Evolutionary conservation across 2,888 invertebrate genomes (phyloP).

Genomic region (Folsomia manolachei): DNA sequence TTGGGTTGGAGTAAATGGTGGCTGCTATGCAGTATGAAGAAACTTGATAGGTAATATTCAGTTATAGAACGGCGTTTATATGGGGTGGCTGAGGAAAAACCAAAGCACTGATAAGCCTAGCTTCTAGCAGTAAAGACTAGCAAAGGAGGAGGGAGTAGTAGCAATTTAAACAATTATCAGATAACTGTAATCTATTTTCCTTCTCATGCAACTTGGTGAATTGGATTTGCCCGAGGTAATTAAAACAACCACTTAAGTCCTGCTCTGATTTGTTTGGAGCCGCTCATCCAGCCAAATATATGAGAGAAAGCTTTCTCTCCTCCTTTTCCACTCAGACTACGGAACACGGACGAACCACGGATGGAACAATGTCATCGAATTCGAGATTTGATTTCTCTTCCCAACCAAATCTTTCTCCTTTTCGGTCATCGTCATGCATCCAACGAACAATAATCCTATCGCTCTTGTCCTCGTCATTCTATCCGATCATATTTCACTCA

Average conservation of each 20-base stretch:
- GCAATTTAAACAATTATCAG: slow-evolving; percentile 1
- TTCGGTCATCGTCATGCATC: too few species aligned
- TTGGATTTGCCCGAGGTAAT: slow-evolving; percentile 11
- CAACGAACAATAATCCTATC: too few species aligned
- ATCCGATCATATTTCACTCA: not conserved
- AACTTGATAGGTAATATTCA: too few species aligned
- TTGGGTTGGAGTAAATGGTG: too few species aligned
- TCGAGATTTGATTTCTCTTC: slow-evolving; percentile 17
- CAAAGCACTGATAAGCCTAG: too few species aligned
- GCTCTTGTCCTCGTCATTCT: not conserved
- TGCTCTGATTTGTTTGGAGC: slow-evolving; percentile 2
- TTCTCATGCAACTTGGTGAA: not conserved
- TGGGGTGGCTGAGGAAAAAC: too few species aligned
- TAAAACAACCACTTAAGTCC: slow-evolving; percentile 10
- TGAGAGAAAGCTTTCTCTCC: not conserved
- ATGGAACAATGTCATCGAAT: not conserved
- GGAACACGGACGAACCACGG: not conserved
- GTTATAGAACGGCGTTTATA: too few species aligned
- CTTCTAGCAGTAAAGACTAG: too few species aligned
- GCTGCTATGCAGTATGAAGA: too few species aligned
- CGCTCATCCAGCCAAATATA: not conserved
- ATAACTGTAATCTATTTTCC: slow-evolving; percentile 1
- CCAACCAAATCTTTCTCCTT: not conserved
- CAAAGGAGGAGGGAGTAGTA: not conserved
- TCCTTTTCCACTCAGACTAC: not conserved